Conservation (phyloP, 2,113 vertebrate genomes). For the Strigops habroptila region DNA sequence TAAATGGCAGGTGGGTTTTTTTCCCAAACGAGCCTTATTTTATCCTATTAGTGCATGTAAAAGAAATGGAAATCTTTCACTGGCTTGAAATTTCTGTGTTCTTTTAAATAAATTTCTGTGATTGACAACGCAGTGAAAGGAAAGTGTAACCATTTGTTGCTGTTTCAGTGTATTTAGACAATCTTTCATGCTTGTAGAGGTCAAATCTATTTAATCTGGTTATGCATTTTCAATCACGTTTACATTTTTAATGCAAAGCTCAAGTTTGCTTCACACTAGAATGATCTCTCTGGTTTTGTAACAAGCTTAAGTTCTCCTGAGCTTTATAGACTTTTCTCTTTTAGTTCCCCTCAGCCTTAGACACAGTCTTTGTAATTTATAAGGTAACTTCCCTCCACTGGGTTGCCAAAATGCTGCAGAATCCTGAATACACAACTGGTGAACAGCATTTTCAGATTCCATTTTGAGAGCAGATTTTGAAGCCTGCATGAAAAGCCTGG, state of each 20-base stretch:
- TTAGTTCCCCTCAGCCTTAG: not conserved
- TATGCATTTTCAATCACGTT: slow-evolving; percentile 50
- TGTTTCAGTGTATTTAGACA: not conserved
- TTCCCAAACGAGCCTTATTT: not conserved
- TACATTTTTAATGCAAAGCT: slow-evolving; percentile 55
- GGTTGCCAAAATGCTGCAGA: not conserved
- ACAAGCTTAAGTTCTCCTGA: not conserved
- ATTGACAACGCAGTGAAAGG: not conserved
- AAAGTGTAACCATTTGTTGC: not conserved
- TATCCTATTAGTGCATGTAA: not conserved
- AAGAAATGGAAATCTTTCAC: slow-evolving; percentile 1
- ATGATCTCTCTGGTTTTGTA: slow-evolving; percentile 1
- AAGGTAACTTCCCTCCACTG: not conserved
- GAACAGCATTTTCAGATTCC: not conserved
- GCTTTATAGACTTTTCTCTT: slow-evolving; percentile 21
- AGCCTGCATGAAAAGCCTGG: not conserved
- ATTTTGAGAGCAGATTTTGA: not conserved
- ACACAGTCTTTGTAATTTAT: not conserved
- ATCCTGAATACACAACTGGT: not conserved
- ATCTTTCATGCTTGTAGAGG: not conserved
- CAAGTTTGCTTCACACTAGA: slow-evolving; percentile 29
- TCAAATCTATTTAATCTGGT: slow-evolving; percentile 47
- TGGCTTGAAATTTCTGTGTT: not conserved
- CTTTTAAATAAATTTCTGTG: not conserved
- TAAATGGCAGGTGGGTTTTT: not conserved